A percentile compares a stretch with the other conserved stretches of the same genome.
These are phyloP conservation scores for Sebastolobus alascanus DNA, from an alignment of 2,797 vertebrate genomes.

Conservation along the genomic window DNA sequence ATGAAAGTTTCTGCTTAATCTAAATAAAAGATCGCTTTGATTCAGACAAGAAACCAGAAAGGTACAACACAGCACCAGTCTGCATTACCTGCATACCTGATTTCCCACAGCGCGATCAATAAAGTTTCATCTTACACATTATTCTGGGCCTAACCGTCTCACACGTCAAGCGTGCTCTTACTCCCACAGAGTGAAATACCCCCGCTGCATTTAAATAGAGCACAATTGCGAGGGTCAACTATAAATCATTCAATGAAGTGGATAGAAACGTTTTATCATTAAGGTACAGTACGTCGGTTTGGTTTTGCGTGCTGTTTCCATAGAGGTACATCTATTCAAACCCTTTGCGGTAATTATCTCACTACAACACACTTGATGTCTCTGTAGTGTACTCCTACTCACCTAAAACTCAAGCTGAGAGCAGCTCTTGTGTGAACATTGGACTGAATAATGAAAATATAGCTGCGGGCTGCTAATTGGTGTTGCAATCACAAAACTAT, in stretches of 20 bases:
- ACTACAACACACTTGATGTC: constrained; percentile 18
- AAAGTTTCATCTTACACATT: constrained; percentile 1
- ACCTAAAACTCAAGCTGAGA: constrained; percentile 41
- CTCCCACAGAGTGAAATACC: constrained; percentile 6
- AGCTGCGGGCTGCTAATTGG: constrained; percentile 29
- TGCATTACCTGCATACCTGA: constrained; percentile 27
- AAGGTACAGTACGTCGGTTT: not conserved
- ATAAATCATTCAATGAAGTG: not conserved
- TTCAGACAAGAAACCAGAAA: constrained; percentile 23
- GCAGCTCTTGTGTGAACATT: constrained; percentile 21
- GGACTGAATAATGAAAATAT: constrained; percentile 35
- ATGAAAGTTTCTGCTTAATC: constrained; percentile 36
- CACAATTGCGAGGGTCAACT: constrained; percentile 7
- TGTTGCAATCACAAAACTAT: constrained; percentile 30
- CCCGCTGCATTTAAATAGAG: constrained; percentile 23
- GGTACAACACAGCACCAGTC: not conserved
- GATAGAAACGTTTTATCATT: not conserved
- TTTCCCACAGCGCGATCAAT: constrained; percentile 23
- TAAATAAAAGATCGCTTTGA: constrained; percentile 47
- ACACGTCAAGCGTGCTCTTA: constrained; percentile 21
- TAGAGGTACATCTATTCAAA: constrained; percentile 51
- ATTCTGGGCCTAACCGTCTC: constrained; percentile 8
- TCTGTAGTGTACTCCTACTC: constrained; percentile 45
- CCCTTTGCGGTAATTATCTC: constrained; percentile 39
- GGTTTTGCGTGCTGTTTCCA: not conserved